Conservation (phyloP, 2,113 vertebrate species). For the Nothoprocta pentlandii region DNA sequence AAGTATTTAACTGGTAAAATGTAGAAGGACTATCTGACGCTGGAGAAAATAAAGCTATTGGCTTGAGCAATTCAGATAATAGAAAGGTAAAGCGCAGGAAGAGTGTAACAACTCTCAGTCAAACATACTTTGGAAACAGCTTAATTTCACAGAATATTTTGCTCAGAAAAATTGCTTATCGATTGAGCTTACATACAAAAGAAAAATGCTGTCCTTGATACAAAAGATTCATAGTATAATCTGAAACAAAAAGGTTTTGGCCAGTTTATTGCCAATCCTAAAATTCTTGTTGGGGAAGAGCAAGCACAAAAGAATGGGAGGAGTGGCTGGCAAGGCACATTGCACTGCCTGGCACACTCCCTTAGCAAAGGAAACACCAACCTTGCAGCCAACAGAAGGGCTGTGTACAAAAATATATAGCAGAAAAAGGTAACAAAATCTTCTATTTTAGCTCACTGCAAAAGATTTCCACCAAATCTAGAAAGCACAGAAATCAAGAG, state of each 20-base stretch:
- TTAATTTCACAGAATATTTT: neutral
- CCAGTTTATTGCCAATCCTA: neutral
- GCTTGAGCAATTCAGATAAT: neutral
- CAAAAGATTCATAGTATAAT: neutral
- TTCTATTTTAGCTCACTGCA: neutral
- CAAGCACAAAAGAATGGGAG: neutral
- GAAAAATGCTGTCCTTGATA: neutral
- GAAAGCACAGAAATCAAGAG: neutral
- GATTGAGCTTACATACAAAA: neutral
- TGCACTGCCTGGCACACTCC: neutral
- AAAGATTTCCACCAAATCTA: neutral
- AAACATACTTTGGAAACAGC: neutral
- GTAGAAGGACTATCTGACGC: neutral
- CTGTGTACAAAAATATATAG: neutral
- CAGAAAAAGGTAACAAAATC: neutral
- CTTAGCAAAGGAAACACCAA: neutral
- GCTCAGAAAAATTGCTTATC: neutral
- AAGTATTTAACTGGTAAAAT: neutral
- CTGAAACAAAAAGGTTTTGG: neutral
- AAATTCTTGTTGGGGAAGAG: neutral
- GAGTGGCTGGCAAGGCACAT: neutral
- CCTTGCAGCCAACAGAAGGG: neutral
- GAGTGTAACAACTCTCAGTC: neutral
- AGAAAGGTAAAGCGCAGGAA: neutral
- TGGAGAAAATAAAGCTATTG: neutral